phyloP scores from a whole-genome alignment of 2,113 vertebrate species.

The Macaca mulatta region DNA sequence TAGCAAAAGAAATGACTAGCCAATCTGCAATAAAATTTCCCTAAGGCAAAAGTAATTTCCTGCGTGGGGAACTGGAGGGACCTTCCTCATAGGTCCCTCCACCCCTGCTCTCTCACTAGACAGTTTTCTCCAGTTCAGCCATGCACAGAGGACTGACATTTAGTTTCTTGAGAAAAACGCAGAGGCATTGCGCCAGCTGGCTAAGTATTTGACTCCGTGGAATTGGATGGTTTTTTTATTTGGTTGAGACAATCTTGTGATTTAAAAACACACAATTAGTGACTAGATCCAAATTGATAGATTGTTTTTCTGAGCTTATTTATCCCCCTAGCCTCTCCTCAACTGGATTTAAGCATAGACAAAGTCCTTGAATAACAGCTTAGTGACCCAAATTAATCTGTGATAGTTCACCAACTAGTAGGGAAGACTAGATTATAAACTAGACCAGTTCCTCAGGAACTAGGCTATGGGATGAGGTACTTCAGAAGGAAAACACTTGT shows the following conservation, averaged over 20 bases:
- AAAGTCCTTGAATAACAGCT: not conserved
- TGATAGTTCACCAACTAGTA: not conserved
- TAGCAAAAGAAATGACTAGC: not conserved
- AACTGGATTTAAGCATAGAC: not conserved
- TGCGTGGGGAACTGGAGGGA: not conserved
- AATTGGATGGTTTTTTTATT: not conserved
- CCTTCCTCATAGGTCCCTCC: not conserved
- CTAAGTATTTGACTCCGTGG: not conserved
- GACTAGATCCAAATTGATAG: not conserved
- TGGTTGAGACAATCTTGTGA: not conserved
- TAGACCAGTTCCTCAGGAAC: not conserved
- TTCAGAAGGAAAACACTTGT: constrained; percentile 8
- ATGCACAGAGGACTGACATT: not conserved
- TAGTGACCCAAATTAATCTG: not conserved
- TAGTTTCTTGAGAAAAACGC: not conserved
- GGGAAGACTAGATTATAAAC: not conserved
- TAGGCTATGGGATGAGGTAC: not conserved
- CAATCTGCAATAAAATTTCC: not conserved
- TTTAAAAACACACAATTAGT: constrained; percentile 40
- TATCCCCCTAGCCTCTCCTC: not conserved
- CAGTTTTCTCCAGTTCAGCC: not conserved
- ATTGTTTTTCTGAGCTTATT: constrained; percentile 3
- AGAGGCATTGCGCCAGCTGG: not conserved
- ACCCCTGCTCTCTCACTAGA: not conserved
- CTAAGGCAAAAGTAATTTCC: not conserved